Evolutionary conservation across 53 echinoderm and acorn worm genomes (phyloP), one percentile per base, ranked within the genome.

Genomic region (Patiria pectinifera): DNA sequence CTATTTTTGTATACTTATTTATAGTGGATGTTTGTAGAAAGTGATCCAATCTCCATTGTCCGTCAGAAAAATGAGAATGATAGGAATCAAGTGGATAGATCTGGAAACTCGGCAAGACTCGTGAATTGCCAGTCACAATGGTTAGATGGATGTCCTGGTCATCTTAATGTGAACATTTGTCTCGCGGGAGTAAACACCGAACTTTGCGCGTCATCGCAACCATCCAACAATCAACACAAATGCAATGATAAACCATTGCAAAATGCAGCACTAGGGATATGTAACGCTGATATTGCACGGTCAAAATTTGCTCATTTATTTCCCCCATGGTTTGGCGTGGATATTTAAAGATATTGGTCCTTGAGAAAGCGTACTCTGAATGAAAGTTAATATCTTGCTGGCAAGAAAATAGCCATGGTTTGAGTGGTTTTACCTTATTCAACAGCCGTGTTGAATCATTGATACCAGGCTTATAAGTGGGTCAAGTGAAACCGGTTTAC

Each of bases 331-430:
- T 11, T 84, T 43, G 18, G 62, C 11, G 63, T 60, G 48, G 46
- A 18, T 66, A 44, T 84, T 45, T 4, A 26, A 14, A 66, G 44
- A 19, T 6, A 19, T 19, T 74, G 45, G 88, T 78, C 78, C 78
- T 88, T 88, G 60, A 88, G 62, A 86, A 72, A 76, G 11, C 59
- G 25, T 77, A 59, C 8, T 88, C 78, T 77, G 58, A 77, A 88
- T 76, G 45, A 35, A 88, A 88, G 88, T 88, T 46, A 77, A 78
- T 88, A 88, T 88, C 88, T 61, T 62, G 59, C 78, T 25, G 62
- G 46, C 24, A 66, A 88, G 78, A 62, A 78, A 87, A 83, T 62
- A 83, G 83, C 61, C 62, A 14, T 8, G 84, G n/a, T 16, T 84
- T 48, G 45, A 84, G 63, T 35, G 84, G 84, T 3, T 13, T 60